Evolutionary conservation across 2,113 vertebrate genomes (phyloP), one percentile per base, ranked within the genome.

Genomic region (Podilymbus podiceps): DNA sequence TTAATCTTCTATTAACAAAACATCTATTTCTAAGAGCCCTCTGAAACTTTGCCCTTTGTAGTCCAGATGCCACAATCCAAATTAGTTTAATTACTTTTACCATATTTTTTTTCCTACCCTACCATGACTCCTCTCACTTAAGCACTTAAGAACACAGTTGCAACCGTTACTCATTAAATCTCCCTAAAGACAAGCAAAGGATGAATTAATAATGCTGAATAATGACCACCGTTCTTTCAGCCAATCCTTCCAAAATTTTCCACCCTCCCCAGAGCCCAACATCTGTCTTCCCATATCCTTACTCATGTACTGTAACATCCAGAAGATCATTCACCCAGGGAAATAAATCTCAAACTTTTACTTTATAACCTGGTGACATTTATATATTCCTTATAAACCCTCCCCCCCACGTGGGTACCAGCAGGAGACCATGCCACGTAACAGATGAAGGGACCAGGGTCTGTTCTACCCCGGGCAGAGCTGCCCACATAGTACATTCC

Each of bases 81-180:
- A 92, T 93, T 50, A 86, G 15, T 88, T 90, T 95, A 95, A 97
- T 93, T 95, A 89, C 44, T 93, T 90, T 83, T 94, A 88, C 53
- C 35, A 25, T 92, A 69, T 78, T 78, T 76, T 76, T 96, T 92
- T 95, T 95, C 71, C 63, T 95, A 86, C 35, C 28, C 40, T 93
- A 64, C 53, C 56, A 63, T 53, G 73, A 74, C 42, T 91, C n/a
- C 71, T 88, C 85, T 83, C 87, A 90, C 76, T 89, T 86, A 93
- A 85, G 49, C 56, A 76, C 73, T 83, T 91, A 82, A 90, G 74
- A 94, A 87, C 49, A 76, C 35, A 69, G 28, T 66, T 92, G 90
- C 46, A 80, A 85, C 0, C 2, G 49, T 46, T 93, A 89, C 56
- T 96, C 81, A 90, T 87, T 89, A 69, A 53, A 86, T 85, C 38